A percentile compares a stretch with the other conserved stretches of the same genome.
Conservation (phyloP, 2,113 vertebrate genomes). For the Amia ocellicauda region DNA sequence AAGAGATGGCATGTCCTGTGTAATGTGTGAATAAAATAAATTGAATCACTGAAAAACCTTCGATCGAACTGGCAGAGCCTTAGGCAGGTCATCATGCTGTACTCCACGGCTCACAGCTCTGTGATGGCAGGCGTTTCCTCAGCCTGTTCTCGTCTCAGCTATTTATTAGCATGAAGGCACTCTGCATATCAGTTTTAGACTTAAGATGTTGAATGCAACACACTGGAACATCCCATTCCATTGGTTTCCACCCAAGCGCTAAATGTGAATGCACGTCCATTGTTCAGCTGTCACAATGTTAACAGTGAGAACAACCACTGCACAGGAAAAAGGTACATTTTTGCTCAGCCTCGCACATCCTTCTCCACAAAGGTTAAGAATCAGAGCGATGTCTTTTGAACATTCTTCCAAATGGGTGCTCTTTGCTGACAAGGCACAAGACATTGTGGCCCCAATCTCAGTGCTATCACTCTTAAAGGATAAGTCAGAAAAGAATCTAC, state of each 20-base stretch:
- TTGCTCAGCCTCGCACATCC: neutral
- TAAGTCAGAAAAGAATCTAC: too few relatives aligned
- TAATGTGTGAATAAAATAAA: slow-evolving; percentile 63
- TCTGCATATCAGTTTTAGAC: slow-evolving; percentile 53
- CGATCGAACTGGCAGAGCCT: slow-evolving; percentile 48
- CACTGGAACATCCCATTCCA: slow-evolving; percentile 59
- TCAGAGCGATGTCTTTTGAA: neutral
- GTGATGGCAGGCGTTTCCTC: neutral
- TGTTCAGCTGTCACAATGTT: neutral
- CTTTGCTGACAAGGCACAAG: neutral
- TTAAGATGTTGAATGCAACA: slow-evolving; percentile 61
- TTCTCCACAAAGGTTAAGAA: neutral
- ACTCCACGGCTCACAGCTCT: slow-evolving; percentile 47
- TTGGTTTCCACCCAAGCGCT: slow-evolving; percentile 50
- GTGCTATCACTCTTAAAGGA: neutral
- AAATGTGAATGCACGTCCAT: neutral
- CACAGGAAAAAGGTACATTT: neutral
- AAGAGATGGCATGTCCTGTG: slow-evolving; percentile 45
- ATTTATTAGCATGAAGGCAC: too few relatives aligned
- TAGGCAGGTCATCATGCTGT: too few relatives aligned
- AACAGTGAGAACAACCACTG: too few relatives aligned
- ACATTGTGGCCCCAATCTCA: neutral
- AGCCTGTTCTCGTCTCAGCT: too few relatives aligned
- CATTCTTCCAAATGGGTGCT: neutral
- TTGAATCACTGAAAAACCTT: slow-evolving; percentile 51